Evolutionary conservation across 2,797 vertebrate species (phyloP).

Genomic region (Falco berigora): DNA sequence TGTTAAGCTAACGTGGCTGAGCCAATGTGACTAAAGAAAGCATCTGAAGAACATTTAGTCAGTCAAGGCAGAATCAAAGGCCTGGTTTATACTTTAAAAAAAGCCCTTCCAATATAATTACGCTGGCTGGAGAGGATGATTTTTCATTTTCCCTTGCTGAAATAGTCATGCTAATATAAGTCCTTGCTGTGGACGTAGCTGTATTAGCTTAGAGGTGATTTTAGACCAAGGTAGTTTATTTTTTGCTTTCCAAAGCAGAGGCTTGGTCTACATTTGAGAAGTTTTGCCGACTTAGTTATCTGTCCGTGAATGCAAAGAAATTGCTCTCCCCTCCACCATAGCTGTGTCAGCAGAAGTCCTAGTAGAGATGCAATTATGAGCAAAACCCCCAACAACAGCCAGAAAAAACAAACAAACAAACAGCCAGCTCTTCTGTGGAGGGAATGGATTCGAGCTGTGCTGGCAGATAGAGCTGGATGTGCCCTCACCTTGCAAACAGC

Average conservation of each 20-base stretch:
- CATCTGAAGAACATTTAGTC: neutral
- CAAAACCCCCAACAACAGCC: neutral
- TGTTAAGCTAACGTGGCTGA: neutral
- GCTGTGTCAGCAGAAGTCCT: constrained; percentile 17
- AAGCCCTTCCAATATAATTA: neutral
- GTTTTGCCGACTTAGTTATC: neutral
- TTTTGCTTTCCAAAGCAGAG: constrained; percentile 22
- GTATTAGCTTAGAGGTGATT: neutral
- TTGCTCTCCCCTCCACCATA: neutral
- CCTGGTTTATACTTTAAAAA: neutral
- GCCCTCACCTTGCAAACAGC: neutral
- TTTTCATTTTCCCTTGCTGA: constrained; percentile 4
- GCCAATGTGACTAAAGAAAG: neutral
- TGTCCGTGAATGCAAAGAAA: neutral
- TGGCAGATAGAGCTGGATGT: neutral
- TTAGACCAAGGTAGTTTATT: neutral
- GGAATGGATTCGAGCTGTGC: neutral
- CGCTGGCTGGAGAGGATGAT: neutral
- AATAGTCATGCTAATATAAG: neutral
- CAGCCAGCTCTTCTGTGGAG: neutral
- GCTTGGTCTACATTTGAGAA: neutral
- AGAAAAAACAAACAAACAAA: neutral
- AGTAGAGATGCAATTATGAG: neutral
- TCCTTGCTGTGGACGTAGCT: neutral
- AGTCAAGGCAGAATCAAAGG: neutral